Percentiles rank a stretch among this genome's conserved stretches.
phyloP scores from a whole-genome alignment of 2,888 invertebrate genomes.

The Graphium colonna region DNA sequence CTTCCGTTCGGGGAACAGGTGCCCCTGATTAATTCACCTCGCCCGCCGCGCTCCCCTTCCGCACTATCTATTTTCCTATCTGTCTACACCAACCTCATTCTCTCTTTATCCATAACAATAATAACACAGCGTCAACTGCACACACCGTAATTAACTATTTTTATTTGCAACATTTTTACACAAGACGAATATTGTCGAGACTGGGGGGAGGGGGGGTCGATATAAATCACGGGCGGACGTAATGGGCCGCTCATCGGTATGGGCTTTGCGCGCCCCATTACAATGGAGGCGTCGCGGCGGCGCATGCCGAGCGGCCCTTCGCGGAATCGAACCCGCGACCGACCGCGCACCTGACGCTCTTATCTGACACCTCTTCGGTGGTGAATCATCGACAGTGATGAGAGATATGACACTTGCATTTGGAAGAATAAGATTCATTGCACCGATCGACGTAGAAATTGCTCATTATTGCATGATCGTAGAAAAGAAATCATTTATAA shows the following conservation, averaged over 20 bases:
- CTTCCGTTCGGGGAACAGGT: conserved; percentile 21
- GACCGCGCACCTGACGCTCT: conserved; percentile 39
- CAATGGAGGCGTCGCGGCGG: conserved; percentile 38
- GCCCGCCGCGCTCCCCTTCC: not conserved
- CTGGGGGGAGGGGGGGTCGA: no score
- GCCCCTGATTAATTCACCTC: conserved; percentile 20
- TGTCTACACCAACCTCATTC: not conserved
- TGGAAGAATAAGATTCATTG: no score
- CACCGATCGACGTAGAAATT: no score
- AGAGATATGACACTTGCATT: no score
- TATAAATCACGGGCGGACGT: conserved; percentile 17
- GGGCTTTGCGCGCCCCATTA: conserved; percentile 40
- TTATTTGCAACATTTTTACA: no score
- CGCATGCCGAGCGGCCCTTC: conserved; percentile 38
- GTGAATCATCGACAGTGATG: conserved; percentile 8
- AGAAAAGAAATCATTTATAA: no score
- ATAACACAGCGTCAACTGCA: no score
- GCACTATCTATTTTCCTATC: conserved; percentile 2
- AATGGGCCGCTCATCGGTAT: conserved; percentile 32
- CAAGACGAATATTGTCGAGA: no score
- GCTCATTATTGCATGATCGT: no score
- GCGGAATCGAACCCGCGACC: conserved; percentile 63
- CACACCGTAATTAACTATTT: no score
- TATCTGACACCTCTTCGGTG: conserved; percentile 7
- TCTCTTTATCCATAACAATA: no score